These are phyloP conservation scores for Chaitophorus viminalis DNA, from an alignment of 2,888 invertebrate genomes.

Conservation along the genomic window DNA sequence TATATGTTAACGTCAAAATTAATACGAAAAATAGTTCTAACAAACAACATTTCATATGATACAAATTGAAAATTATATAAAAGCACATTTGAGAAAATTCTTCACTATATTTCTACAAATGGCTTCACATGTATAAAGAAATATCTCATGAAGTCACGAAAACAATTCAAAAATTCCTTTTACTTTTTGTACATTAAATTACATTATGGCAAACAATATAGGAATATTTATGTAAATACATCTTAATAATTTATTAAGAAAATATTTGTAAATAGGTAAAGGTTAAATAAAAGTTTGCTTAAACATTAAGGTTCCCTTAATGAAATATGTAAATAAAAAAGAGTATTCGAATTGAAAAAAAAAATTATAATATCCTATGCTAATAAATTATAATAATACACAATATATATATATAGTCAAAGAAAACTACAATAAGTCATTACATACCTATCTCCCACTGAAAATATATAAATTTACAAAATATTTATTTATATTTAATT, in stretches of 20 bases:
- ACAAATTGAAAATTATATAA: not conserved
- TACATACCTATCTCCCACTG: too few species aligned
- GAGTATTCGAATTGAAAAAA: too few species aligned
- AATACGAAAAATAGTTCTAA: not conserved
- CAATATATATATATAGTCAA: too few species aligned
- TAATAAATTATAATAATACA: too few species aligned
- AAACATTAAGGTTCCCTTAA: not conserved
- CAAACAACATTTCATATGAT: not conserved
- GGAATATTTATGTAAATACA: not conserved
- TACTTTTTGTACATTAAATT: not conserved
- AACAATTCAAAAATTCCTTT: not conserved
- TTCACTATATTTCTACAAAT: not conserved
- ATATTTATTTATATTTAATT: too few species aligned
- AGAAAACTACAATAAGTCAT: too few species aligned
- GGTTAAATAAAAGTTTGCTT: not conserved
- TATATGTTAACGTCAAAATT: not conserved
- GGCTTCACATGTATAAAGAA: not conserved
- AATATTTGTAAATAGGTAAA: not conserved
- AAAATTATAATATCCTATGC: too few species aligned
- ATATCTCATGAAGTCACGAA: not conserved
- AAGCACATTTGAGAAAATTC: not conserved
- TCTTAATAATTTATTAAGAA: not conserved
- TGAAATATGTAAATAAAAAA: not conserved
- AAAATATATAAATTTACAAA: too few species aligned
- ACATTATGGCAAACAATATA: not conserved